A percentile compares a stretch with the other conserved stretches of the same genome.
Conservation (phyloP, 37 sponge, comb jelly and placozoan genomes). For the Aplysina aerophoba region DNA sequence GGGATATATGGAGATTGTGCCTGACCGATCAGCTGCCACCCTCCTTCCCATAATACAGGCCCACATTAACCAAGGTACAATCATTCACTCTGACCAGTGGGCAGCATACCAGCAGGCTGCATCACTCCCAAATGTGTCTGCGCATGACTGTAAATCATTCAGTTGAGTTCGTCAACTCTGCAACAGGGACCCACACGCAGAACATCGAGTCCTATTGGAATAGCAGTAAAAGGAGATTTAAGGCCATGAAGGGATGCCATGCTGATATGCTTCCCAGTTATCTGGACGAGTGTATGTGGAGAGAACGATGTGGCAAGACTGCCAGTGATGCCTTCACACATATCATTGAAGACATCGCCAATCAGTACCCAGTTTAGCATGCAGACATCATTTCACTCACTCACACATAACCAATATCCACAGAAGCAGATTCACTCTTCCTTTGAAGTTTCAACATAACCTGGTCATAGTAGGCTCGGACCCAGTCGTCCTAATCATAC, state of each 20-base stretch:
- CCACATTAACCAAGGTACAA: slow-evolving; percentile 46
- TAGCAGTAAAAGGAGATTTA: slow-evolving; percentile 19
- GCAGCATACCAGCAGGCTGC: slow-evolving; percentile 41
- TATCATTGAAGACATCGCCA: too few species aligned
- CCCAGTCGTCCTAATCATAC: too few species aligned
- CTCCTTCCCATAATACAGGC: slow-evolving; percentile 61
- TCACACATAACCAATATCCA: too few species aligned
- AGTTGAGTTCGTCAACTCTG: slow-evolving; percentile 57
- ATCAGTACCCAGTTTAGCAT: too few species aligned
- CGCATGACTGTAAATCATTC: slow-evolving; percentile 73
- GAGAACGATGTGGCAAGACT: slow-evolving; percentile 43
- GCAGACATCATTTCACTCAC: too few species aligned
- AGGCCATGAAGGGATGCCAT: not conserved
- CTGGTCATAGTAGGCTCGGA: too few species aligned
- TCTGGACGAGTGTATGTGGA: slow-evolving; percentile 75
- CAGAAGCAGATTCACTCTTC: too few species aligned
- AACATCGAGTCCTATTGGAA: slow-evolving; percentile 69
- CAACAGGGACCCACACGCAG: slow-evolving; percentile 65
- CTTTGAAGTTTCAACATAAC: too few species aligned
- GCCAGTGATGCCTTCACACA: not conserved
- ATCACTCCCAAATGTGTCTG: slow-evolving; percentile 39
- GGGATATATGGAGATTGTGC: slow-evolving; percentile 75
- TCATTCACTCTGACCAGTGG: slow-evolving; percentile 67
- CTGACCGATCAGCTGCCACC: slow-evolving; percentile 56
- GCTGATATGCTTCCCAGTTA: not conserved